These are phyloP conservation scores for Alcis repandata DNA, from an alignment of 2,888 invertebrate genomes.

Conservation along the genomic window DNA sequence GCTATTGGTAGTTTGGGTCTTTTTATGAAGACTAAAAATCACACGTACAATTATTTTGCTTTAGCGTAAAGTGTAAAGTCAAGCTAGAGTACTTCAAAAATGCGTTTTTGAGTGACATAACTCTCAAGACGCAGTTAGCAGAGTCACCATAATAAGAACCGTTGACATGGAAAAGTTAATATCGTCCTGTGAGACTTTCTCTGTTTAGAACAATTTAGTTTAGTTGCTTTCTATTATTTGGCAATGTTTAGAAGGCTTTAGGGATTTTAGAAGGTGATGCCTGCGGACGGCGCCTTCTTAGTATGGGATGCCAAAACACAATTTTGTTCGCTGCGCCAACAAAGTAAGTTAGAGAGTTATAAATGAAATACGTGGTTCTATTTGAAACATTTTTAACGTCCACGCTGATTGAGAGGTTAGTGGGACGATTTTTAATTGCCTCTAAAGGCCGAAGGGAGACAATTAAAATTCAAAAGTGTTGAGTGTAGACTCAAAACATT, in stretches of 20 bases:
- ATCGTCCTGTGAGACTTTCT: slow-evolving; percentile 48
- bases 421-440: no score
- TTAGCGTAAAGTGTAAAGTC: not conserved
- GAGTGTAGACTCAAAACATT: no score
- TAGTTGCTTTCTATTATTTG: slow-evolving; percentile 27
- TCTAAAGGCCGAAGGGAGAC: no score
- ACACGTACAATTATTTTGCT: not conserved
- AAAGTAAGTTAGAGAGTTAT: no score
- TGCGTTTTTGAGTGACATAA: slow-evolving; percentile 15
- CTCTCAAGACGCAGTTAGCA: slow-evolving; percentile 47
- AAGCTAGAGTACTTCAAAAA: slow-evolving; percentile 3
- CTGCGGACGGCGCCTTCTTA: no score
- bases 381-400: no score
- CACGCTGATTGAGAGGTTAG: no score
- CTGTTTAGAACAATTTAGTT: slow-evolving; percentile 51
- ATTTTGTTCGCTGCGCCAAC: no score
- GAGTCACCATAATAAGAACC: slow-evolving; percentile 43
- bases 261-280: not conserved
- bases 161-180: slow-evolving; percentile 39
- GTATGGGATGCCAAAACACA: no score
- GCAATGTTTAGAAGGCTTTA: not conserved
- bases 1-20: not conserved
- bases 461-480: no score
- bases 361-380: no score
- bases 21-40: not conserved